Evolutionary conservation across 2,113 vertebrate genomes (phyloP).

Genomic region (Chaetorhynchus papuensis): DNA sequence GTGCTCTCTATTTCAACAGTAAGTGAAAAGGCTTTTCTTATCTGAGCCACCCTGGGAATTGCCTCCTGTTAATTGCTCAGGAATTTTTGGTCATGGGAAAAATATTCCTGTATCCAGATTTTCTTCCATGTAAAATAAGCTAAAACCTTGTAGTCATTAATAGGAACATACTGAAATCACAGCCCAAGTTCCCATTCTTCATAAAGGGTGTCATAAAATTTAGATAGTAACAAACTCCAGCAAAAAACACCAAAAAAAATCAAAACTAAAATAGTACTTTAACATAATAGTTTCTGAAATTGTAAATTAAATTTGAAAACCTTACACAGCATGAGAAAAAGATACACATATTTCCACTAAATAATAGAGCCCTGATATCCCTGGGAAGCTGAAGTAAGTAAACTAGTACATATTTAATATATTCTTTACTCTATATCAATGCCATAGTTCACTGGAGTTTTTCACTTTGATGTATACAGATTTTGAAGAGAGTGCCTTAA

Average conservation of each 20-base stretch:
- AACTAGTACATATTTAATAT: not conserved
- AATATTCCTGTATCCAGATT: not conserved
- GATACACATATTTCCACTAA: not conserved
- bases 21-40: not conserved
- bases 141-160: not conserved
- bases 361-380: not conserved
- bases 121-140: not conserved
- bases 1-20: not conserved
- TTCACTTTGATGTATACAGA: not conserved
- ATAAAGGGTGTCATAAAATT: not conserved
- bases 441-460: not conserved
- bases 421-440: not conserved
- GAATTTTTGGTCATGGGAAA: not conserved
- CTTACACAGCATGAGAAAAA: not conserved
- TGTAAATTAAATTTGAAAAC: not conserved
- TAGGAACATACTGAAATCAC: not conserved
- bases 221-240: not conserved
- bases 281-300: not conserved
- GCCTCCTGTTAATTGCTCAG: not conserved
- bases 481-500: not conserved
- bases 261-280: not conserved
- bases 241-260: not conserved
- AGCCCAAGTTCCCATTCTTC: not conserved
- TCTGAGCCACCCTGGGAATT: not conserved
- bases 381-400: not conserved